phyloP scores from a whole-genome alignment of 1,140 invertebrate genomes.

The Zaprionus nigranus region DNA sequence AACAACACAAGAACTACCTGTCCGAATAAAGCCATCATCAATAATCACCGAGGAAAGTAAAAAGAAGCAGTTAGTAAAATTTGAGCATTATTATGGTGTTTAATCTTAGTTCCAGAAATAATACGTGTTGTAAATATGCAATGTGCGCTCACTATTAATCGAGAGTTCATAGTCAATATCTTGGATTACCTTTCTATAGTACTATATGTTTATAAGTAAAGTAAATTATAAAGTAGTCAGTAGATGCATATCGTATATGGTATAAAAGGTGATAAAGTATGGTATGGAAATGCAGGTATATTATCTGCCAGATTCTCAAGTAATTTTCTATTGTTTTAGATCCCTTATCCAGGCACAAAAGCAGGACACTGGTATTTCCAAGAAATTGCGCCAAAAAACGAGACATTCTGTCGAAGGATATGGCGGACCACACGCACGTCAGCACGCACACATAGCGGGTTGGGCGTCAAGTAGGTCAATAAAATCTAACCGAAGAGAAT shows the following conservation, averaged over 20 bases:
- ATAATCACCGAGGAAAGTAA: no score
- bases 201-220: no score
- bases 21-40: background rate
- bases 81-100: no score
- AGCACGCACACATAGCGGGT: conserved; percentile 13
- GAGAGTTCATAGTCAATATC: no score
- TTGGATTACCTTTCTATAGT: no score
- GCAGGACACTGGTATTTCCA: conserved; percentile 29
- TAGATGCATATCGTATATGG: no score
- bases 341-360: background rate
- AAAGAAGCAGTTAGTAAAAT: background rate
- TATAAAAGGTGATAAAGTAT: no score
- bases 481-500: conserved; percentile 36
- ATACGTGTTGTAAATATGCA: no score
- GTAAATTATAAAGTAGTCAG: no score
- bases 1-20: no score
- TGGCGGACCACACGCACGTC: conserved; percentile 48
- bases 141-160: no score
- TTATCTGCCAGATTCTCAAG: background rate
- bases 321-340: conserved; percentile 8
- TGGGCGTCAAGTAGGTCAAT: conserved; percentile 65
- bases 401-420: conserved; percentile 6
- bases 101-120: no score
- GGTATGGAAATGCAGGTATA: background rate
- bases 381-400: conserved; percentile 45